Evolutionary conservation across 2,888 invertebrate genomes (phyloP).

Genomic region (Limulus polyphemus): DNA sequence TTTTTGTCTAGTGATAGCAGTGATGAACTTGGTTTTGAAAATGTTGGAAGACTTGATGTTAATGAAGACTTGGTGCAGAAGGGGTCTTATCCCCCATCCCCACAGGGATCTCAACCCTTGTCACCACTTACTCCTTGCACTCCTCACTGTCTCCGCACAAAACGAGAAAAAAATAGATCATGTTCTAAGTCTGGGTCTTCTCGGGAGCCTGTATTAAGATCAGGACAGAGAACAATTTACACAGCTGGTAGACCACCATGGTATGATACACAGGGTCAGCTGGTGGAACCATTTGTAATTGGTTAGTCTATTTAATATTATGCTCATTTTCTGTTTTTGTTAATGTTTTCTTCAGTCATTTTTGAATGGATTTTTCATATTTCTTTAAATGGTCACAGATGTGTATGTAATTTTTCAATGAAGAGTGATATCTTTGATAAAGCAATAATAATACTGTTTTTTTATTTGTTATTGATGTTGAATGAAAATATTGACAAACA

Average conservation of each 20-base stretch:
- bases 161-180: slow-evolving; percentile 22
- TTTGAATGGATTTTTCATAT: slow-evolving; percentile 10
- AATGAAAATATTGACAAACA: too few relatives aligned
- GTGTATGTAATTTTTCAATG: too few relatives aligned
- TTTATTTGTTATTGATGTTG: too few relatives aligned
- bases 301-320: slow-evolving; percentile 46
- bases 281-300: slow-evolving; percentile 94
- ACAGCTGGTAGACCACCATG: slow-evolving; percentile 97
- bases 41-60: too few relatives aligned
- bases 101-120: too few relatives aligned
- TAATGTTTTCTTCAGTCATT: not conserved
- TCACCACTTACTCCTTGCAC: slow-evolving; percentile 14
- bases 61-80: too few relatives aligned
- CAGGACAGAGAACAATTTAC: slow-evolving; percentile 80
- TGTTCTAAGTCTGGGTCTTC: slow-evolving; percentile 12
- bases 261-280: slow-evolving; percentile 93
- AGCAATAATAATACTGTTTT: too few relatives aligned
- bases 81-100: too few relatives aligned
- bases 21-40: too few relatives aligned
- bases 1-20: too few relatives aligned
- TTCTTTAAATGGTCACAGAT: too few relatives aligned
- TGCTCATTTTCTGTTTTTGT: not conserved
- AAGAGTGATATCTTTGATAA: too few relatives aligned
- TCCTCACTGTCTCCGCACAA: slow-evolving; percentile 8
- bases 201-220: slow-evolving; percentile 65